Evolutionary conservation across 2,888 invertebrate species (phyloP).

Genomic region (Microchrysa polita): DNA sequence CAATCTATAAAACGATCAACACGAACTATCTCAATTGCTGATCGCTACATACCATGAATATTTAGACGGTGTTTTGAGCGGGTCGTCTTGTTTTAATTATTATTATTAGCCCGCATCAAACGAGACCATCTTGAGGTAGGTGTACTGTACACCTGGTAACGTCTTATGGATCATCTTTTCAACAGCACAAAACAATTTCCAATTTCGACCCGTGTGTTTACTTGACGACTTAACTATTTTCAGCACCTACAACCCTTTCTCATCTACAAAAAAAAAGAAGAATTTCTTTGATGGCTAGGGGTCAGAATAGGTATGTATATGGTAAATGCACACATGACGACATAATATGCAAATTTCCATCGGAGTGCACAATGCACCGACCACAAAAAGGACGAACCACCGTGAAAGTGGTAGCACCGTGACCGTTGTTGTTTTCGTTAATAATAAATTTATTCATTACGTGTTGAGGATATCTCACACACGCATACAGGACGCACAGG

Average conservation of each 20-base stretch:
- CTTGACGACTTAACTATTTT: slow-evolving; percentile 24
- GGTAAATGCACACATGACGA: too few relatives aligned
- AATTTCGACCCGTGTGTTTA: slow-evolving; percentile 10
- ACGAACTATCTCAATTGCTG: slow-evolving; percentile 34
- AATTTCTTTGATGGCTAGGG: not conserved
- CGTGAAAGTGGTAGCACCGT: slow-evolving; percentile 20
- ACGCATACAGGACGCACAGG: too few relatives aligned
- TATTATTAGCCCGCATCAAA: slow-evolving; percentile 38
- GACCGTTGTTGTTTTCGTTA: not conserved
- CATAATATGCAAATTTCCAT: slow-evolving; percentile 37
- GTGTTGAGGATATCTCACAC: slow-evolving; percentile 8
- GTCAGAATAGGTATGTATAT: not conserved
- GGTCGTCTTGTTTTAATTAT: slow-evolving; percentile 35
- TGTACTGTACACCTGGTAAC: slow-evolving; percentile 17
- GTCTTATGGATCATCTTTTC: not conserved
- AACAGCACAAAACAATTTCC: not conserved
- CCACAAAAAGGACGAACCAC: slow-evolving; percentile 2
- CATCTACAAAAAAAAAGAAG: too few relatives aligned
- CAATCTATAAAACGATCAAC: slow-evolving; percentile 5
- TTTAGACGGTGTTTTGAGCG: not conserved
- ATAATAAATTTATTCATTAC: slow-evolving; percentile 43
- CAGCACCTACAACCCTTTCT: slow-evolving; percentile 42
- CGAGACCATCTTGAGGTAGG: slow-evolving; percentile 3
- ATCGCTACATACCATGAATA: slow-evolving; percentile 12
- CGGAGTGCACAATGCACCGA: slow-evolving; percentile 3